Evolutionary conservation across 2,797 vertebrate genomes (phyloP).

Genomic region (Muscicapa comitata): DNA sequence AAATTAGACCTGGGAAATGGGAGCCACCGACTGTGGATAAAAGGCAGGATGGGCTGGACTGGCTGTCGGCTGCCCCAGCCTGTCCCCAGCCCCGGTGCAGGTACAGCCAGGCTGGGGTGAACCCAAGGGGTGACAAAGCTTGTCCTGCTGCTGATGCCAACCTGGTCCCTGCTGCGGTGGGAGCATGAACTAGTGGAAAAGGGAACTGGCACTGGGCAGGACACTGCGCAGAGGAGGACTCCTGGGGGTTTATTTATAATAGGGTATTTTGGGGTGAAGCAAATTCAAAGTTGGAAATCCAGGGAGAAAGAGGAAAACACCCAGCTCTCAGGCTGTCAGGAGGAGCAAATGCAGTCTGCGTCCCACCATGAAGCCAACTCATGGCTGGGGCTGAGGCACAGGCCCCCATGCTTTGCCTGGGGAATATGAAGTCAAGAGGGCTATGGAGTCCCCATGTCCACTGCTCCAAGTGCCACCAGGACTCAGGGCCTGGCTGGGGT

Average conservation of each 20-base stretch:
- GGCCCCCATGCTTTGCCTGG: accelerated
- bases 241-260: neutral
- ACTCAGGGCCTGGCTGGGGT: neutral
- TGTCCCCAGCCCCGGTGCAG: neutral
- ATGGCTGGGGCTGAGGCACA: accelerated
- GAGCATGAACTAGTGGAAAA: neutral
- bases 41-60: neutral
- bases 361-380: neutral
- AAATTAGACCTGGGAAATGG: conserved; percentile 39
- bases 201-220: neutral
- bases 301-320: neutral
- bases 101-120: neutral
- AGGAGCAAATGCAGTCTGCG: accelerated
- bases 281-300: neutral
- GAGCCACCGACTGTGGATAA: neutral
- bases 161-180: accelerated
- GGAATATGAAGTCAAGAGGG: accelerated
- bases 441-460: neutral
- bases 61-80: accelerated
- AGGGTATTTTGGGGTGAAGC: neutral
- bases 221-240: neutral
- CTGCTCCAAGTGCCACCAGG: neutral
- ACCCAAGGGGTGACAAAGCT: neutral
- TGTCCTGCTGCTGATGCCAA: neutral
- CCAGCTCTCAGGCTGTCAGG: neutral